A percentile compares a stretch with the other conserved stretches of the same genome.
phyloP scores from a whole-genome alignment of 2,113 vertebrate species.

The Antidorcas marsupialis region DNA sequence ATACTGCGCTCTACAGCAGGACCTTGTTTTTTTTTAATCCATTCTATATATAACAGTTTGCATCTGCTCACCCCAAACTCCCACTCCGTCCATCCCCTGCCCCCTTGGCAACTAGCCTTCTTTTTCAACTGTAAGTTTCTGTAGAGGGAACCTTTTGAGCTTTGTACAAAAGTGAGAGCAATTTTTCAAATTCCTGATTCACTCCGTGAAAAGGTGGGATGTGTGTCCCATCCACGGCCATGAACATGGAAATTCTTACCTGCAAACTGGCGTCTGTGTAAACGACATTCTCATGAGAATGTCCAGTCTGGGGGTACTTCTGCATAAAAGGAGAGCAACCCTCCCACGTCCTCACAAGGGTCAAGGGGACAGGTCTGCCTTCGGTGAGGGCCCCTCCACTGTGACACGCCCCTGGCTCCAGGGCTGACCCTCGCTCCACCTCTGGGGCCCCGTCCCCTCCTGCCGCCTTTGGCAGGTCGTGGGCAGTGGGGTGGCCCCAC shows the following conservation, averaged over 20 bases:
- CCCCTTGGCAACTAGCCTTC: neutral
- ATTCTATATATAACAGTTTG: neutral
- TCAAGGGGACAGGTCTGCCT: neutral
- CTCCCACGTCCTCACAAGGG: neutral
- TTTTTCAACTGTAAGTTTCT: neutral
- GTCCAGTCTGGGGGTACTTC: neutral
- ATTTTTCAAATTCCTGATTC: neutral
- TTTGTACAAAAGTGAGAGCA: neutral
- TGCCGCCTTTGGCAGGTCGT: neutral
- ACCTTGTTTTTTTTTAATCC: neutral
- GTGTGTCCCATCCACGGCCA: neutral
- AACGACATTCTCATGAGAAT: neutral
- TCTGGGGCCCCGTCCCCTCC: neutral
- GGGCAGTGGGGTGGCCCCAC: neutral
- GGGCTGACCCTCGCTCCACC: accelerated
- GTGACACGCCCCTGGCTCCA: neutral
- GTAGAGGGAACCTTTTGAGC: neutral
- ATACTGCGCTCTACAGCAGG: neutral
- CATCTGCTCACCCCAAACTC: neutral
- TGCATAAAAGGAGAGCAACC: neutral
- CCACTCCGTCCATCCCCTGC: neutral
- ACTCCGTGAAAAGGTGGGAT: neutral
- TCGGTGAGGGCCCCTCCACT: neutral
- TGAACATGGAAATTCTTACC: neutral
- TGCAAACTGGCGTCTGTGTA: neutral